phyloP scores from a whole-genome alignment of 2,797 vertebrate species.

The Lepus oiostolus region DNA sequence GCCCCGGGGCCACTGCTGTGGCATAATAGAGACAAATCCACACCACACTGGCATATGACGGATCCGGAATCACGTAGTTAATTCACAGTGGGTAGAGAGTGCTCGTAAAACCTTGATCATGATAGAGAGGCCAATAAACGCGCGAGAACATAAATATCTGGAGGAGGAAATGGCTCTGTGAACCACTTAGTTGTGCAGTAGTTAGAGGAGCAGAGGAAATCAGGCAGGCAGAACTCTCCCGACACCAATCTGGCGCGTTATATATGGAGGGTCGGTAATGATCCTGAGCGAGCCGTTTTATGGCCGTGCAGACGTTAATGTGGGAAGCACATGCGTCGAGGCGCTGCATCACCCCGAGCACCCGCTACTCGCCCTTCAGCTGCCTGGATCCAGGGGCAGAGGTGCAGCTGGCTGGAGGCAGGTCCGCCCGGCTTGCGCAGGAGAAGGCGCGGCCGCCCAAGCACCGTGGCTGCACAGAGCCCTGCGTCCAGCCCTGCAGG shows the following conservation, averaged over 20 bases:
- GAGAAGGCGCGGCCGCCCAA: not conserved
- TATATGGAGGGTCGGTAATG: constrained; percentile 70
- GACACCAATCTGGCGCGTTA: constrained; percentile 78
- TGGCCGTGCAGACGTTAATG: not conserved
- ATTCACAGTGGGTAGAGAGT: constrained; percentile 83
- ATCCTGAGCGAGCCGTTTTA: constrained; percentile 75
- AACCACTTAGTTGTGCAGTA: constrained; percentile 85
- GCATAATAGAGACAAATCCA: constrained; percentile 77
- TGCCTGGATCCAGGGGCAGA: not conserved
- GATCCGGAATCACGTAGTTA: constrained; percentile 86
- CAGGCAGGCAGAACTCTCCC: constrained; percentile 80
- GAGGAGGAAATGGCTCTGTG: constrained; percentile 86
- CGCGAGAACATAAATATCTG: constrained; percentile 86
- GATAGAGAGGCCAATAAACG: constrained; percentile 87
- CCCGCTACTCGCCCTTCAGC: not conserved
- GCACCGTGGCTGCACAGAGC: not conserved
- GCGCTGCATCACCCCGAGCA: not conserved
- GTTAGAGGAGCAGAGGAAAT: constrained; percentile 84
- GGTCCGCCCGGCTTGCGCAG: not conserved
- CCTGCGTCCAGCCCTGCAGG: not conserved
- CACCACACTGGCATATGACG: constrained; percentile 58
- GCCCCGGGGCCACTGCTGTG: constrained; percentile 51
- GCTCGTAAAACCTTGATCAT: constrained; percentile 87
- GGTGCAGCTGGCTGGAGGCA: not conserved
- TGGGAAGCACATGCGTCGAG: not conserved